Evolutionary conservation across 1,140 invertebrate genomes (phyloP), one percentile per base, ranked within the genome.

Genomic region (Zaprionus taronus): DNA sequence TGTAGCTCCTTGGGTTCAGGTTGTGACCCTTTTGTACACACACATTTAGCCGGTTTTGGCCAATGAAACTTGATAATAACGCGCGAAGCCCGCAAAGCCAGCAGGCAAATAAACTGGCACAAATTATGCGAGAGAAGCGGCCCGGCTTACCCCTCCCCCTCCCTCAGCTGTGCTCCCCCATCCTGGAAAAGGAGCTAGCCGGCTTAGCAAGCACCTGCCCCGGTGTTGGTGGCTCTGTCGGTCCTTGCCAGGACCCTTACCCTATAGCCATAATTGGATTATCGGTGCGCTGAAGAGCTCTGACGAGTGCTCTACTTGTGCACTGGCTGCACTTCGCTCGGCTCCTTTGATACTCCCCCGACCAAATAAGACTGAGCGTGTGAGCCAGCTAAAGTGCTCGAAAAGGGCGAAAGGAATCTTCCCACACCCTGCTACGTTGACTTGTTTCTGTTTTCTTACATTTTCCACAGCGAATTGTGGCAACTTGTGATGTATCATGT

Each of bases 31-130:
- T 83, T 87, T 81, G 83, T 56, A 31, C 63, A 38, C 72, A 63
- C 61, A 83, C 77, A 74, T 80, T 83, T 83, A 77, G 70, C 72
- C 78, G 73, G 77, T 65, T 72, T 61, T 76, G 73, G 73, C 73
- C 77, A 80, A 80, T 87, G 83, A 89, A 87, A 89, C 84, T 83
- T 89, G 80, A 87, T 80, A 72, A 80, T 80, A 77, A 72, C 47
- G 77, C 67, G 63, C 15, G 67, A 64, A 47, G 77, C 82, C 80
- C 57, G 49, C 77, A 68, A 73, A 63, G 60, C 49, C 49, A 61
- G 47, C 61, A 57, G 79, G 58, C 76, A 81, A 83, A 87, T 89
- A 89, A 87, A 82, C 79, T 83, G 70, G 61, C 62, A 76, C 41
- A 89, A 83, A 83, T 87, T 87, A 87, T 87, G 84, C 71, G 74